Base-by-base conservation (phyloP, 2,113 vertebrate species). In the Platycercus adscitus region DNA sequence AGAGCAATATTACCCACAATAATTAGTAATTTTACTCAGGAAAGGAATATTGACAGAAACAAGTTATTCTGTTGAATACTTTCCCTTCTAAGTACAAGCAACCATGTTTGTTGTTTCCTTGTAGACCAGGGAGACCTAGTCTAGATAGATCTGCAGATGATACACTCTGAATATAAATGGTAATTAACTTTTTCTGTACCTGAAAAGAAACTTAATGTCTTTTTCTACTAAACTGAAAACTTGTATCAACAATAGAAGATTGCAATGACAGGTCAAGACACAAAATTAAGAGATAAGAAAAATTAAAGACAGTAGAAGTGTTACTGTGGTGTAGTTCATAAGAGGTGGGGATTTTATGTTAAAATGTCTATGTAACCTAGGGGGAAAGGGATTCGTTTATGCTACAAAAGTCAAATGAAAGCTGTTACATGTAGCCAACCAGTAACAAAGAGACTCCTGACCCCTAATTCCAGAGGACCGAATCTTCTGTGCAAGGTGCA, bases 331-430 rank as follows among this genome's bases (percentile, higher is more conserved):
- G 6, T 63, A 68, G 11, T 31, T 81, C 16, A 18, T 37, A 24
- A 61, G 58, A 71, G 35, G 8, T 33, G 56, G n/a, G 17, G 50
- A 71, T 66, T 88, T 75, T 33, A 46, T 18, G 9, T 81, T 79
- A 55, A 52, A 79, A 28, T 19, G 0, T 63, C 11, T 58, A 5
- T 3, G 0, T 68, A 33, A 47, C 71, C 4, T 55, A 31, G 2
- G 7, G 23, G 6, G 6, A 13, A 60, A 41, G 68, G 4, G 13
- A 83, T 25, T 63, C 7, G 14, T 50, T 79, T 43, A 11, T 65
- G 33, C 52, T 79, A 24, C 26, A 35, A 26, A 66, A 66, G 9
- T 78, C 7, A 87, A 87, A 28, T 31, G 33, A 90, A 93, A 78
- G 26, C 33, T 81, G 23, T 46, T 93, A 13, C 35, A 31, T 64